Conservation (phyloP, 2,797 vertebrate genomes). For the Characodon lateralis region DNA sequence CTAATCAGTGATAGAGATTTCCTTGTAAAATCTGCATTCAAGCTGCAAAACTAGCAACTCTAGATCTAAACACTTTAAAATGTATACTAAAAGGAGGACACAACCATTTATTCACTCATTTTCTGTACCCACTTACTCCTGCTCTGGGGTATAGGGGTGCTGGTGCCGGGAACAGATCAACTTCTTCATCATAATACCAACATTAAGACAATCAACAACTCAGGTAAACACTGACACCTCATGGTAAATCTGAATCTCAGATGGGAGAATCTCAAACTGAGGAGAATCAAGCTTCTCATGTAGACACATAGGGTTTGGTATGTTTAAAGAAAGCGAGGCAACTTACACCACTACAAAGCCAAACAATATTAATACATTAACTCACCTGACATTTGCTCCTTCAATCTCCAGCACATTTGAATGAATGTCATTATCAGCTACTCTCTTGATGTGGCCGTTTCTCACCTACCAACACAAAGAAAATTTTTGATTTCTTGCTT, state of each 20-base stretch:
- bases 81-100: too few species aligned
- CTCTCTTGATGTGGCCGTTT: slow-evolving; percentile 96
- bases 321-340: neutral
- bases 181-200: neutral
- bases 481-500: neutral
- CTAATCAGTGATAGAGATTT: too few species aligned
- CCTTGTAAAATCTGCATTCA: too few species aligned
- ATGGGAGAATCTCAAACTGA: neutral
- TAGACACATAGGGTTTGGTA: neutral
- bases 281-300: neutral
- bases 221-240: neutral
- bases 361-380: neutral
- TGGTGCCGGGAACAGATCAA: neutral
- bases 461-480: slow-evolving; percentile 82
- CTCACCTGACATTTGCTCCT: slow-evolving; percentile 94
- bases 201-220: neutral
- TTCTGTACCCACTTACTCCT: too few species aligned
- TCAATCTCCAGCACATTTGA: slow-evolving; percentile 95
- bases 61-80: too few species aligned
- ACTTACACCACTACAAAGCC: neutral
- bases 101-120: too few species aligned
- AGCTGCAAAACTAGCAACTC: too few species aligned
- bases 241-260: neutral
- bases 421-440: slow-evolving; percentile 97
- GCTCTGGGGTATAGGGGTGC: too few species aligned